Base-by-base conservation (phyloP, 2,113 vertebrate genomes). In the Cyanoramphus novaezelandiae region DNA sequence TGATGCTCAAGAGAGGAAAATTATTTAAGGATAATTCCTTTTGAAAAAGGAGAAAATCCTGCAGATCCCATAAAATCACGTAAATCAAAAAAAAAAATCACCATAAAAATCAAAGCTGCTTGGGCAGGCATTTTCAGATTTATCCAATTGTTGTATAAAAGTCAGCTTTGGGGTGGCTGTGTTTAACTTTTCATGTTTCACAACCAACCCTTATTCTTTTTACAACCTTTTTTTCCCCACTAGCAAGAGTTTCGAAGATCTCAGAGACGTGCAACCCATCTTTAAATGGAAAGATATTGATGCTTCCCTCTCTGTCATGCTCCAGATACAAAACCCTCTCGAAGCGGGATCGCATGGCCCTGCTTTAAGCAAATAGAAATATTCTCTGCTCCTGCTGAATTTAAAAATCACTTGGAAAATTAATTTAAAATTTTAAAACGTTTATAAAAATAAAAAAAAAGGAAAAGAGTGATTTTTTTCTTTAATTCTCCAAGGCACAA, bases 401-500 rank as follows among this genome's bases (percentile, higher is more conserved):
- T 94, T 46, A 52, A 94, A 94, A 96, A 92, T 35, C 17, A 23
- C 71, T 91, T 62, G 60, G 13, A 62, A 93, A 94, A 95, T 88
- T 4, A 77, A 88, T 17, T 14, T 15, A 19, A 64, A 50, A 25
- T 17, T 65, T 85, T 63, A 50, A 92, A 92, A 37, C 1, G 14
- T 6, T 15, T 25, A 31, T 49, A 35, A 41, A 88, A 95, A 47
- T 21, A 47, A 47, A 47, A n/a, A 1, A 17, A 50, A 78, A 44
- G 1, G 29, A 15, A 41, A 37, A 76, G 43, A 0, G 13, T 5
- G 6, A 6, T 23, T 55, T 60, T 39, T 65, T 39, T 8, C 17
- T 93, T 96, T 90, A 78, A 84, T 95, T 97, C 78, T 65, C 55
- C 84, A 64, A 91, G 44, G 86, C 83, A 94, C 86, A 94, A 96